These are phyloP conservation scores for Apteryx mantelli DNA, from an alignment of 2,113 vertebrate genomes.

Conservation along the genomic window DNA sequence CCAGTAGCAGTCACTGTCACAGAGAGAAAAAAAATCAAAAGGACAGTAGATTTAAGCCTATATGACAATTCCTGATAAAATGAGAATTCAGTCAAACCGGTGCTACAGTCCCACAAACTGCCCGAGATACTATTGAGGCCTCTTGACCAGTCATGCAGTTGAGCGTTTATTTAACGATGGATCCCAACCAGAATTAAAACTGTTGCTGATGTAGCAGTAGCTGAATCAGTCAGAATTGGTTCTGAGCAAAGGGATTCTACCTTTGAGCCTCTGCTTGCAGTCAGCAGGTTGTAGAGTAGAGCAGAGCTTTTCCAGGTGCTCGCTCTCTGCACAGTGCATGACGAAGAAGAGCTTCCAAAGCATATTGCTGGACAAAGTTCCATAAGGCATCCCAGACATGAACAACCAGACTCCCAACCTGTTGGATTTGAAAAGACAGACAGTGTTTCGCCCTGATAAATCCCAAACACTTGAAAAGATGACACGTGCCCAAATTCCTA, in stretches of 20 bases:
- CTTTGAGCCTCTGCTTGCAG: conserved; percentile 83
- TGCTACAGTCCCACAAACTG: neutral
- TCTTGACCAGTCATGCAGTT: neutral
- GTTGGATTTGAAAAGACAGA: neutral
- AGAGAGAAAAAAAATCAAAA: neutral
- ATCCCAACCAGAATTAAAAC: neutral
- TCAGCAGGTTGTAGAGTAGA: conserved; percentile 63
- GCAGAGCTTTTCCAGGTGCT: conserved; percentile 79
- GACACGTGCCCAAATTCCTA: too few relatives aligned
- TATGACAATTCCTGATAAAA: neutral
- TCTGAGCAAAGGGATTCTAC: conserved; percentile 48
- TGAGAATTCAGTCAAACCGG: neutral
- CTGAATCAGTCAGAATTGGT: neutral
- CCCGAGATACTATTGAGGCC: neutral
- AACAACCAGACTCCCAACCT: conserved; percentile 98
- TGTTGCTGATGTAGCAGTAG: neutral
- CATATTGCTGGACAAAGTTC: conserved; percentile 90
- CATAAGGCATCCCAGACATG: conserved; percentile 98
- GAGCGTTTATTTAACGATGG: neutral
- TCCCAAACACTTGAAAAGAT: neutral
- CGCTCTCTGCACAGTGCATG: conserved; percentile 90
- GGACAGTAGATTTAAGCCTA: neutral
- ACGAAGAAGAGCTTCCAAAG: conserved; percentile 95
- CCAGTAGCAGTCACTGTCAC: neutral
- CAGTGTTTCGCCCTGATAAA: neutral